Evolutionary conservation across 2,113 vertebrate genomes (phyloP), one percentile per base, ranked within the genome.

Genomic region (Macheiramphus alcinus): DNA sequence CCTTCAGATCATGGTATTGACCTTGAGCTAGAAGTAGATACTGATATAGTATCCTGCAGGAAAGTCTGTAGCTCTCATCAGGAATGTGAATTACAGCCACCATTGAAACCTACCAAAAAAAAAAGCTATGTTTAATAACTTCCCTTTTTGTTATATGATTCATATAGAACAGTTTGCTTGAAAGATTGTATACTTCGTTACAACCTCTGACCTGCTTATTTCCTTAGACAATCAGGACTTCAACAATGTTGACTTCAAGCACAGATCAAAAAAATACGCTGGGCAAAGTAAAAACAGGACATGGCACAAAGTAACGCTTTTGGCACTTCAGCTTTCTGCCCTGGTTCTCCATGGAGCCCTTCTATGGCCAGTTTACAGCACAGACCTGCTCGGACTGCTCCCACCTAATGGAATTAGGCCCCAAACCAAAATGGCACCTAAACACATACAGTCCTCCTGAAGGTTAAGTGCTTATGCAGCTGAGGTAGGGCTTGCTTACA

Each of bases 1-100:
- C 99, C 99, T 99, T 99, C 73, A 99, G 98, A 85, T 99, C 99
- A 31, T 98, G 99, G 98, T 99, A 98, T 98, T 98, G 98, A 67
- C 99, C 99, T 82, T 99, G 98, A 79, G 98, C 97, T 53, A 99
- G 98, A 79, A 99, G 99, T 17, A 99, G 98, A 97, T 99, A 99
- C 84, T 99, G 99, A 91, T 99, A 99, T 5, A 99, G 97, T 95
- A 99, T 97, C 89, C 99, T 98, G 61, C 99, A 98, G 89, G 99
- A 97, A 36, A 99, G 98, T 40, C 97, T 97, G 95, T 99, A 99
- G 92, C 97, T 99, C 52, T 98, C 98, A 97, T 99, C 99, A 74
- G 99, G 99, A 96, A 99, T 79, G 40, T 99, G 99, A 96, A 99
- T 94, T 78, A 99, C 98, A 8, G 98, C 98, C 68, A 99, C 97